Base-by-base conservation (phyloP, 2,888 invertebrate genomes). In the Xylocampa areola region DNA sequence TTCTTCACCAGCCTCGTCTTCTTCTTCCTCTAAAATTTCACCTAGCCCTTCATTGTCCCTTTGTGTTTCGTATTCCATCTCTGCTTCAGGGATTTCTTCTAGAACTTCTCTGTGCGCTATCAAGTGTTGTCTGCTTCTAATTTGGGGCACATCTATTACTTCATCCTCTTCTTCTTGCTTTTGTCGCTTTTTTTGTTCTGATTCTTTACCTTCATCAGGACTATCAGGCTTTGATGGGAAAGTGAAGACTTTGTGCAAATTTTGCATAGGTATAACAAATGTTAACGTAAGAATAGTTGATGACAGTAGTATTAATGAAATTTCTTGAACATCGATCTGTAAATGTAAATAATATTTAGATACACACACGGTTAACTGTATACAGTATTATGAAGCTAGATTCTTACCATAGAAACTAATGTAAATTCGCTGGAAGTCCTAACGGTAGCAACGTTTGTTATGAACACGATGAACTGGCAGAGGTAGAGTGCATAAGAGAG, bases 401-500 rank as follows among this genome's bases (percentile, higher is more conserved):
- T 40, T 2, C 94, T 92, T 90, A 96, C 96, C 85, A 95, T 81
- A 79, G 94, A 93, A 35, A 91, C 81, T 19, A 95, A 49, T 30
- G 94, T 94, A 81, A 96, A 96, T 83, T 95, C 95, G 11, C 90
- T 91, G 0, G 96, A 89, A 36, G 95, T 95, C 76, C 95, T 95
- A 0, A 94, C 92, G n/a, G 94, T 95, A 37, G 95, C 96, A 16
- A 95, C 94, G 43, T 95, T 95, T 64, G 96, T 95, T 58, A 96
- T 95, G 73, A 96, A 96, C 37, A 96, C 94, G 14, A 95, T 89
- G 76, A 96, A 96, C 81, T 95, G 96, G 25, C 95, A 94, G 25
- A 96, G 90, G 68, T 96, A 96, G 52, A 96, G 88, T 0, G 96
- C 95, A 70, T 96, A 96, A 1, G 96, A 95, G 21, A 96, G 91